A percentile compares a stretch with the other conserved stretches of the same genome.
Evolutionary conservation across 2,888 invertebrate genomes (phyloP).

Genomic region (Tachina grossa): DNA sequence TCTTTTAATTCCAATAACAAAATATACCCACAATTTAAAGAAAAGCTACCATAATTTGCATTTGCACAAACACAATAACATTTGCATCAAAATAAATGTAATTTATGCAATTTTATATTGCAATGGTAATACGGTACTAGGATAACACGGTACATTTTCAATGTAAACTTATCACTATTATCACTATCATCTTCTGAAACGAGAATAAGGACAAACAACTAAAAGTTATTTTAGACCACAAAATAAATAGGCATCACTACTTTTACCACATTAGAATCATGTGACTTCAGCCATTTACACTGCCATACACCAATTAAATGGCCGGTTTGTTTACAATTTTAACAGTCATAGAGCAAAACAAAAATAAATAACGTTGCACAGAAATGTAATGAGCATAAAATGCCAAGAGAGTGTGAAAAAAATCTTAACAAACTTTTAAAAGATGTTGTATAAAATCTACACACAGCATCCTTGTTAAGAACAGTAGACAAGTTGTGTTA

Average conservation of each 20-base stretch:
- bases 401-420: neutral
- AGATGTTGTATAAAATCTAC: constrained; percentile 36
- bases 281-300: constrained; percentile 37
- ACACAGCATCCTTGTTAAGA: constrained; percentile 65
- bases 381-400: neutral
- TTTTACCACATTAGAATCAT: constrained; percentile 19
- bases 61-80: too few species aligned
- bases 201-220: too few species aligned
- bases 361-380: neutral
- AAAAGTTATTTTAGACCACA: neutral
- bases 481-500: constrained; percentile 55
- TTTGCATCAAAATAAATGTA: too few species aligned
- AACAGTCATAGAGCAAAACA: constrained; percentile 33
- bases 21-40: too few species aligned
- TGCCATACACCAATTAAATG: constrained; percentile 32
- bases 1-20: too few species aligned
- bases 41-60: too few species aligned
- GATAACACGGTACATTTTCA: too few species aligned
- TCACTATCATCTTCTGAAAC: too few species aligned
- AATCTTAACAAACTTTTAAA: constrained; percentile 12
- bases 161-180: too few species aligned
- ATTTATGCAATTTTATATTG: too few species aligned
- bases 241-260: neutral
- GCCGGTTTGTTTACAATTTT: constrained; percentile 70
- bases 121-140: too few species aligned